phyloP scores from a whole-genome alignment of 2,113 vertebrate genomes.

The Psettodes erumei region DNA sequence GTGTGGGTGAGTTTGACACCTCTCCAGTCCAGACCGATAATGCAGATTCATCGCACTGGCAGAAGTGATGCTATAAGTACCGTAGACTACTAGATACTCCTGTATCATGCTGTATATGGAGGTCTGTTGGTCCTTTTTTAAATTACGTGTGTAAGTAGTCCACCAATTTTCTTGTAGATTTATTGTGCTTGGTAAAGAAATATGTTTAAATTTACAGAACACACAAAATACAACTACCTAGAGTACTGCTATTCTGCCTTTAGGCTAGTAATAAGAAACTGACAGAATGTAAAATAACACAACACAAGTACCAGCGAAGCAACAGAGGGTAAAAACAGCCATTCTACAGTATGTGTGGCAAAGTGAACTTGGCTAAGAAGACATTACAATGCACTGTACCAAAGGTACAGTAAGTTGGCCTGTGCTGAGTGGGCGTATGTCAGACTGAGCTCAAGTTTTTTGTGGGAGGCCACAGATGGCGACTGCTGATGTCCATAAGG shows the following conservation, averaged over 20 bases:
- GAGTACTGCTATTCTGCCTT: not conserved
- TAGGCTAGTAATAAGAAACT: not conserved
- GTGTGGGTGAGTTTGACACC: constrained; percentile 84
- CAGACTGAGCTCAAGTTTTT: constrained; percentile 33
- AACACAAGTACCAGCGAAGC: not conserved
- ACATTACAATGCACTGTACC: not conserved
- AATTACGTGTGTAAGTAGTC: not conserved
- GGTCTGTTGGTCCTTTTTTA: not conserved
- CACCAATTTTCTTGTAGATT: not conserved
- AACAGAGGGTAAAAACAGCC: not conserved
- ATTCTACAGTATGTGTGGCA: not conserved
- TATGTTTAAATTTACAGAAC: not conserved
- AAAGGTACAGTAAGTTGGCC: not conserved
- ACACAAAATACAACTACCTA: not conserved
- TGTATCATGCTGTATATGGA: not conserved
- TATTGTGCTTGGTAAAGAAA: not conserved
- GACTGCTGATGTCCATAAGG: constrained; percentile 14
- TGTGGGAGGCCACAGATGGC: constrained; percentile 43
- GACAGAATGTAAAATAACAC: not conserved
- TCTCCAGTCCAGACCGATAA: not conserved
- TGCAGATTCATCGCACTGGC: not conserved
- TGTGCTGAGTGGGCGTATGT: constrained; percentile 37
- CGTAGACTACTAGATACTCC: not conserved
- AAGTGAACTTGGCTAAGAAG: constrained; percentile 19
- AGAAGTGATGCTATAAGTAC: not conserved